phyloP scores from a whole-genome alignment of 2,797 vertebrate species.

The Hydrophis major region DNA sequence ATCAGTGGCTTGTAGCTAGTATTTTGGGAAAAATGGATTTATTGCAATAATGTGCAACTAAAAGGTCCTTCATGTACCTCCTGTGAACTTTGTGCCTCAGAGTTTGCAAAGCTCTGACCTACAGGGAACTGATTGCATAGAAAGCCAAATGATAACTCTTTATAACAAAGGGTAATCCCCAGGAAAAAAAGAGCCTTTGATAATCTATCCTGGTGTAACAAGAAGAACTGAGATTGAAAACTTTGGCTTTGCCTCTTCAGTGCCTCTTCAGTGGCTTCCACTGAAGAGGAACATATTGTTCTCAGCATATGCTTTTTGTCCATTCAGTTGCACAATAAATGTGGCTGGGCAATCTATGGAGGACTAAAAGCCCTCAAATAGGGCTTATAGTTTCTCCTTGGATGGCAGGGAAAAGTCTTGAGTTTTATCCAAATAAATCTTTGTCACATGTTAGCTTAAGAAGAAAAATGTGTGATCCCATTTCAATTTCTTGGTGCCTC shows the following conservation, averaged over 20 bases:
- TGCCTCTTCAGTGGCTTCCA: neutral
- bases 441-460: neutral
- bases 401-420: neutral
- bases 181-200: neutral
- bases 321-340: neutral
- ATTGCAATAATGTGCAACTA: neutral
- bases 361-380: neutral
- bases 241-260: neutral
- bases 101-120: neutral
- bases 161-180: neutral
- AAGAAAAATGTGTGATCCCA: neutral
- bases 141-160: neutral
- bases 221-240: neutral
- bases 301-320: neutral
- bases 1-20: neutral
- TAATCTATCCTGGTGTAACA: neutral
- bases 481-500: neutral
- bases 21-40: neutral
- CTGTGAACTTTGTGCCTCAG: neutral
- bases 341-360: neutral
- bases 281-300: conserved; percentile 2
- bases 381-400: neutral
- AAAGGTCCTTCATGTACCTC: neutral
- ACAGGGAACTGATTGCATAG: neutral
- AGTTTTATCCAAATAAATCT: conserved; percentile 9